Evolutionary conservation across 2,113 vertebrate genomes (phyloP).

Genomic region (Gasterosteus nipponicus): DNA sequence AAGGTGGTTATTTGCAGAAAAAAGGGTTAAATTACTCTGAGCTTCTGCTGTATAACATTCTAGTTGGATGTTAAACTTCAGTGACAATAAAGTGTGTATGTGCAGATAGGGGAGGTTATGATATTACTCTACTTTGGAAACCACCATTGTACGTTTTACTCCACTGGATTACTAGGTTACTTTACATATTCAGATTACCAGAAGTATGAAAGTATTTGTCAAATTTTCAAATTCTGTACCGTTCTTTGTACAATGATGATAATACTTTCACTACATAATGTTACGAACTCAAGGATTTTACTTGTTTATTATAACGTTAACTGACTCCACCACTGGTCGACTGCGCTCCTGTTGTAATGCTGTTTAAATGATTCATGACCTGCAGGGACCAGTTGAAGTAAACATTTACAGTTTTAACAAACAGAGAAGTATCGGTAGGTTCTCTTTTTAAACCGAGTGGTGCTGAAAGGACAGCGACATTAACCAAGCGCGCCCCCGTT

Average conservation of each 20-base stretch:
- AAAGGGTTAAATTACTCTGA: not conserved
- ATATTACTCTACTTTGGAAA: not conserved
- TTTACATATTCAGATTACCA: not conserved
- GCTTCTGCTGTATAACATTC: not conserved
- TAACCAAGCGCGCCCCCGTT: not conserved
- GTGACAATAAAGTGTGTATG: not conserved
- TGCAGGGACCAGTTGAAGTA: not conserved
- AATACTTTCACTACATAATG: too few species aligned
- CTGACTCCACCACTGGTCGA: not conserved
- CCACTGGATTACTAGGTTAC: not conserved
- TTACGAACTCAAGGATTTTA: not conserved
- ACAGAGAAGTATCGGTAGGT: not conserved
- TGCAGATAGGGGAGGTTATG: not conserved
- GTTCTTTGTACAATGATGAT: not conserved
- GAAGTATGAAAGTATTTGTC: not conserved
- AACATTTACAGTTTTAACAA: not conserved
- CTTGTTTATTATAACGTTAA: too few species aligned
- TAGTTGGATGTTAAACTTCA: not conserved
- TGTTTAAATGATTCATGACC: constrained; percentile 20
- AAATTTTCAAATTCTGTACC: not conserved
- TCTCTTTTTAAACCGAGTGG: not conserved
- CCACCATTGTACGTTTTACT: not conserved
- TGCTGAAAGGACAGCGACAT: constrained; percentile 59
- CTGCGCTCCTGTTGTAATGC: not conserved
- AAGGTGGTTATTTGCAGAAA: not conserved